Base-by-base conservation (phyloP, 92 coral and sea anemone genomes). In the Porites lobata region DNA sequence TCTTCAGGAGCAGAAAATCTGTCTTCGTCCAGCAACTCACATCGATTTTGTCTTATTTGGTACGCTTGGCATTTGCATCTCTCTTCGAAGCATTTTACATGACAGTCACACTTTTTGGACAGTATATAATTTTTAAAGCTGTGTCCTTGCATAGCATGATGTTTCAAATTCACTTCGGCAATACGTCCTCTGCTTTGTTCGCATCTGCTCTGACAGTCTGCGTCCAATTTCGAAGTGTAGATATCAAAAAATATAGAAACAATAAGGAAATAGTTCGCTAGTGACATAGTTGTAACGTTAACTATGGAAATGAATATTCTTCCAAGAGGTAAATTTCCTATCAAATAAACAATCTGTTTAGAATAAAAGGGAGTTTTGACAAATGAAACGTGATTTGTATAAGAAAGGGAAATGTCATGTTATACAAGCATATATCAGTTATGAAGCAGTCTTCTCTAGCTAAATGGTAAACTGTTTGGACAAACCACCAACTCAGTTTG, bases 11-110 rank as follows among this genome's bases (percentile, higher is more conserved):
- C 50, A 12, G 86, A 11, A 18, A 79, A 24, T 38, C 75, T 63
- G 58, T 87, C 86, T 15, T 79, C 65, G 6, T 64, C 76, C 74
- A 87, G 38, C n/a, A 87, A 52, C 56, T 87, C 91, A 14, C 86
- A 80, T 51, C 73, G 53, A 22, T 57, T 38, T 7, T 76, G 76
- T 21, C 50, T 18, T 14, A 73, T 62, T 71, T 87, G 91, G 76
- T 69, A 87, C 29, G 87, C 84, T 77, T 62, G 38, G 73, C 91
- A 87, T 52, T 68, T 73, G 32, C 87, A 87, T 66, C 22, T 66
- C 69, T 87, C 91, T 26, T 87, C 67, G 4, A 87, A 80, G 71
- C 91, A 87, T 64, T 64, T 18, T 6, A 22, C 59, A 61, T 78
- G 86, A 63, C 90, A 80, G 8, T 87, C 81, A 24, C 24, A 53